phyloP scores from a whole-genome alignment of 2,797 vertebrate genomes.

The Macropodus opercularis region DNA sequence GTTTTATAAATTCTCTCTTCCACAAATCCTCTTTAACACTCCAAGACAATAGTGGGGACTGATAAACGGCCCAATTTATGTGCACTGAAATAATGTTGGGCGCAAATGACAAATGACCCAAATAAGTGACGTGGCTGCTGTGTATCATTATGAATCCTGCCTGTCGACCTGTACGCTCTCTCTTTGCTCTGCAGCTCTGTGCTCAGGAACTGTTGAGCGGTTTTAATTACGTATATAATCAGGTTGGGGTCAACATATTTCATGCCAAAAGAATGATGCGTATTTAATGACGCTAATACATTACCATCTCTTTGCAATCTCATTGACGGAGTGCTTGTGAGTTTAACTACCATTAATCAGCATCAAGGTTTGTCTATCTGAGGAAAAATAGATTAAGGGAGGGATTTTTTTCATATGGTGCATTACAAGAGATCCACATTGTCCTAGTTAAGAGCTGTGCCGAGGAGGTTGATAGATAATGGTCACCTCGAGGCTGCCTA shows the following conservation, averaged over 20 bases:
- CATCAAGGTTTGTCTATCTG: constrained; percentile 89
- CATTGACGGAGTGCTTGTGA: constrained; percentile 85
- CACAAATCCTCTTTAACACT: constrained; percentile 36
- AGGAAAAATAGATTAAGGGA: constrained; percentile 87
- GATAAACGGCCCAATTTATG: constrained; percentile 81
- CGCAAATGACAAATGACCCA: constrained; percentile 80
- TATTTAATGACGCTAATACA: constrained; percentile 90
- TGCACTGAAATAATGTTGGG: constrained; percentile 70
- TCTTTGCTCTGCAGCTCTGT: constrained; percentile 61
- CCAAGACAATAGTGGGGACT: constrained; percentile 50
- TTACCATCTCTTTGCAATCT: constrained; percentile 86
- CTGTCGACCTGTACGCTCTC: constrained; percentile 71
- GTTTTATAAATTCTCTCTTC: constrained; percentile 32
- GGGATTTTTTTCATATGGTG: constrained; percentile 81
- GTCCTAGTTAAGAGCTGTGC: constrained; percentile 84
- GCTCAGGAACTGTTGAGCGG: constrained; percentile 82
- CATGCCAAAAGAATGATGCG: constrained; percentile 90
- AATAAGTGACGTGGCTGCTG: constrained; percentile 78
- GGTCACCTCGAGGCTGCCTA: constrained; percentile 97
- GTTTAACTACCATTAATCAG: constrained; percentile 85
- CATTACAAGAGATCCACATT: constrained; percentile 85
- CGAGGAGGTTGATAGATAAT: constrained; percentile 95
- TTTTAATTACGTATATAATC: constrained; percentile 91
- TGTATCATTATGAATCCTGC: constrained; percentile 78
- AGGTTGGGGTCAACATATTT: constrained; percentile 90